Evolutionary conservation across 2,888 invertebrate species (phyloP).

Genomic region (Listrodromus nycthemerus): DNA sequence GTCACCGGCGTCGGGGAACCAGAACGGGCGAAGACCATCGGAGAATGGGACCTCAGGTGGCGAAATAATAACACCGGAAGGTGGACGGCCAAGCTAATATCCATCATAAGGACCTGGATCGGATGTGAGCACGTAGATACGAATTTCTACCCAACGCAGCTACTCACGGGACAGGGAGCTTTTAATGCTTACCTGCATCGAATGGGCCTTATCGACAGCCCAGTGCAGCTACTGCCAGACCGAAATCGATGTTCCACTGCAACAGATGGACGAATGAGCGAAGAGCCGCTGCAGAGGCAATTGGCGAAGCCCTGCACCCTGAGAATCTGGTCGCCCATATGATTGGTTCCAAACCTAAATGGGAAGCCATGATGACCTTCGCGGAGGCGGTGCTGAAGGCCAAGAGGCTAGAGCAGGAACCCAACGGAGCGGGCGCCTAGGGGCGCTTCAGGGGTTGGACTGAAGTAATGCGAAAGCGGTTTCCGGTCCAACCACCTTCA

Average conservation of each 20-base stretch:
- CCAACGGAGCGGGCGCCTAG: conserved; percentile 12
- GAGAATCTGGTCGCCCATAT: conserved; percentile 59
- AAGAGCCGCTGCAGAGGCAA: conserved; percentile 19
- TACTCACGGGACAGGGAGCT: conserved; percentile 69
- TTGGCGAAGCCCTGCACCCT: conserved; percentile 36
- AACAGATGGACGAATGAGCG: conserved; percentile 42
- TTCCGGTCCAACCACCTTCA: conserved; percentile 41
- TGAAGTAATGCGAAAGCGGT: conserved; percentile 55
- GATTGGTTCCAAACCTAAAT: conserved; percentile 43
- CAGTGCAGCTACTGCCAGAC: conserved; percentile 53
- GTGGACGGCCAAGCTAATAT: conserved; percentile 50
- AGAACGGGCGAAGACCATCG: conserved; percentile 35
- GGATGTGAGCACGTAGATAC: conserved; percentile 44
- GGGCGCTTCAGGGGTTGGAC: conserved; percentile 36
- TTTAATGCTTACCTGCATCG: conserved; percentile 66
- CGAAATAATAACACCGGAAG: conserved; percentile 16
- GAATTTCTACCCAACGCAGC: conserved; percentile 68
- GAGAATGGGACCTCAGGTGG: conserved; percentile 47
- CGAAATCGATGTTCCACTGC: conserved; percentile 61
- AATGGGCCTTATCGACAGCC: conserved; percentile 51
- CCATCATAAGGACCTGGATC: conserved; percentile 41
- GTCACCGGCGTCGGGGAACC: neutral
- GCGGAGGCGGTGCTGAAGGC: conserved; percentile 47
- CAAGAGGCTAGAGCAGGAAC: conserved; percentile 42
- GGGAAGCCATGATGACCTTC: conserved; percentile 49